Percentiles rank a stretch among this genome's conserved stretches.
phyloP scores from a whole-genome alignment of 2,888 invertebrate genomes.

The Cyclophora albipunctata region DNA sequence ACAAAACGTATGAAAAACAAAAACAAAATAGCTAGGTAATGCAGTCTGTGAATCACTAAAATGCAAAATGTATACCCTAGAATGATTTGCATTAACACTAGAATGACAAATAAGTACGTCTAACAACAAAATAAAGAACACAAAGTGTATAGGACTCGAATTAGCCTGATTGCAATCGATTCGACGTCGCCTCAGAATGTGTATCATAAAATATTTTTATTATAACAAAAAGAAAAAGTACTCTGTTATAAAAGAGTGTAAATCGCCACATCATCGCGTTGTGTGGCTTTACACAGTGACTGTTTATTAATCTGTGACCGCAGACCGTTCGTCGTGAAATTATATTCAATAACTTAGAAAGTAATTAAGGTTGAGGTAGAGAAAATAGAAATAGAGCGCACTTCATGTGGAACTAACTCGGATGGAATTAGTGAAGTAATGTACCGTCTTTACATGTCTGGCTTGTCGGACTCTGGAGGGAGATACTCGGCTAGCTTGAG shows the following conservation, averaged over 20 bases:
- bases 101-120: too few relatives aligned
- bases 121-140: constrained; percentile 7
- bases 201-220: constrained; percentile 53
- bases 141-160: constrained; percentile 25
- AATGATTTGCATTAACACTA: too few relatives aligned
- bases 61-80: too few relatives aligned
- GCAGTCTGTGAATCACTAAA: too few relatives aligned
- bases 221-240: constrained; percentile 40
- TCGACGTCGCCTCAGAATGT: constrained; percentile 36
- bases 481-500: too few relatives aligned
- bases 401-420: constrained; percentile 10
- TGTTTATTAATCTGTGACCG: constrained; percentile 22
- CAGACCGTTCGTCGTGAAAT: constrained; percentile 50
- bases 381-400: constrained; percentile 13
- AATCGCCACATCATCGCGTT: constrained; percentile 53
- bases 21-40: too few relatives aligned
- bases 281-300: constrained; percentile 35
- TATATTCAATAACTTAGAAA: constrained; percentile 43
- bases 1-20: too few relatives aligned
- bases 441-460: too few relatives aligned
- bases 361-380: constrained; percentile 14
- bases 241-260: constrained; percentile 41
- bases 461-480: too few relatives aligned
- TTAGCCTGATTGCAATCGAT: constrained; percentile 45
- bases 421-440: constrained; percentile 3